Percentiles rank a stretch among this genome's conserved stretches.
Evolutionary conservation across 1,140 invertebrate genomes (phyloP).

Genomic region (Megalopta genalis): DNA sequence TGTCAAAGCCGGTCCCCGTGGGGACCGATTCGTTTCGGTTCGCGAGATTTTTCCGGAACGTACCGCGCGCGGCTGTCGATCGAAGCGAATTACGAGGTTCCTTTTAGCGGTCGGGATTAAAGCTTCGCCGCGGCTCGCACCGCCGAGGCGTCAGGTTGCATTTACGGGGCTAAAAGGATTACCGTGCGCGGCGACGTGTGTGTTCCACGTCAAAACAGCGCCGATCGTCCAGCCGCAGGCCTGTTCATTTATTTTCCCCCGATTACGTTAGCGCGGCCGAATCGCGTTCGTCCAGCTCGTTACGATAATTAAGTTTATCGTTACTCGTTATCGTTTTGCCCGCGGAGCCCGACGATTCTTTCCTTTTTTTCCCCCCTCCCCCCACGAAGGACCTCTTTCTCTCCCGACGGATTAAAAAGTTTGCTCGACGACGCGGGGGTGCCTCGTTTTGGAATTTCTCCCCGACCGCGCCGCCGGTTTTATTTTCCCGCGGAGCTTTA

Average conservation of each 20-base stretch:
- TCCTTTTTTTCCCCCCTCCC: no score
- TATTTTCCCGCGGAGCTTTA: not conserved
- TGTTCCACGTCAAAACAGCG: not conserved
- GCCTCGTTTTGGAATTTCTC: not conserved
- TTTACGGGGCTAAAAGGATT: constrained; percentile 17
- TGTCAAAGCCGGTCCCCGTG: not conserved
- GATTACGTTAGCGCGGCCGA: not conserved
- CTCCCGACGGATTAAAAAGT: not conserved
- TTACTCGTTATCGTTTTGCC: not conserved
- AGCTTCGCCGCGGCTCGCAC: not conserved
- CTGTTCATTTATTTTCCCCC: constrained; percentile 3
- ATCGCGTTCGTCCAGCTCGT: not conserved
- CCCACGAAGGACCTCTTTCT: not conserved
- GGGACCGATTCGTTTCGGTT: not conserved
- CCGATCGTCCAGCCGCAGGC: not conserved
- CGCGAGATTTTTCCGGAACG: not conserved
- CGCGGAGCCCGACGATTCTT: no score
- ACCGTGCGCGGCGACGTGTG: not conserved
- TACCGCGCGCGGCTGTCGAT: not conserved
- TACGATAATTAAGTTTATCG: constrained; percentile 24
- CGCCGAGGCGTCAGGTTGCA: not conserved
- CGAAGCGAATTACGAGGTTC: constrained; percentile 3
- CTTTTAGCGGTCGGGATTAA: not conserved
- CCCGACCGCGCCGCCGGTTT: not conserved
- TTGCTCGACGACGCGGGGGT: not conserved